Evolutionary conservation across 2,113 vertebrate species (phyloP).

Genomic region (Telmatochromis bifrenatus): DNA sequence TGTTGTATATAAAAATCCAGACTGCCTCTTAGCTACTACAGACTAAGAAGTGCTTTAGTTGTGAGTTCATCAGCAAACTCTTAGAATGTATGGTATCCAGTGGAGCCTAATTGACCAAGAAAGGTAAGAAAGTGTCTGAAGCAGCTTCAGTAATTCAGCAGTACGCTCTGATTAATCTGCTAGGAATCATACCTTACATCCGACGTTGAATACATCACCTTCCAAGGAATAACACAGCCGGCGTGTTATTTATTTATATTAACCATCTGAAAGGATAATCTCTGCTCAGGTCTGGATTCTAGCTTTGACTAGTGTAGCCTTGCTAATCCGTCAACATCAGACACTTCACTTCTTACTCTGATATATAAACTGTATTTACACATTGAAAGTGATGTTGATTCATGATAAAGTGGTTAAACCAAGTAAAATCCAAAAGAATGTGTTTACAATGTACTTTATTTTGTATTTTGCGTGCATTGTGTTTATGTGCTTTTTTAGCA

Average conservation of each 20-base stretch:
- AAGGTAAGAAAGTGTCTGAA: conserved; percentile 1
- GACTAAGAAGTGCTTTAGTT: conserved; percentile 51
- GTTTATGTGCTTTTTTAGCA: conserved; percentile 1
- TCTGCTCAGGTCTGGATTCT: conserved; percentile 50
- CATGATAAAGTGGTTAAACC: background rate
- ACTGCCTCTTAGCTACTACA: conserved; percentile 20
- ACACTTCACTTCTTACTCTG: background rate
- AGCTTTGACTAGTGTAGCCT: conserved; percentile 46
- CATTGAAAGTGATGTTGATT: background rate
- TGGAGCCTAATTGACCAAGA: conserved; percentile 21
- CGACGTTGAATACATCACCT: background rate
- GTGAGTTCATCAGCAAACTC: conserved; percentile 4
- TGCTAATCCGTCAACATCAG: conserved; percentile 8
- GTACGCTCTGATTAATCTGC: background rate
- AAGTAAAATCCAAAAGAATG: background rate
- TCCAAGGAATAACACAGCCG: background rate
- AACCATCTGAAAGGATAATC: conserved; percentile 2
- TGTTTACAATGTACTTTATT: conserved; percentile 1
- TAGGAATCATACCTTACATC: background rate
- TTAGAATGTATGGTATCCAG: conserved; percentile 42
- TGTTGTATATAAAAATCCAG: conserved; percentile 52
- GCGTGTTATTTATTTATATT: background rate
- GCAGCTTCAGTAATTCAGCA: background rate
- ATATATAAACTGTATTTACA: background rate
- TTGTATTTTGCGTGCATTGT: background rate